phyloP scores from a whole-genome alignment of 2,113 vertebrate genomes.

The Clarias gariepinus region DNA sequence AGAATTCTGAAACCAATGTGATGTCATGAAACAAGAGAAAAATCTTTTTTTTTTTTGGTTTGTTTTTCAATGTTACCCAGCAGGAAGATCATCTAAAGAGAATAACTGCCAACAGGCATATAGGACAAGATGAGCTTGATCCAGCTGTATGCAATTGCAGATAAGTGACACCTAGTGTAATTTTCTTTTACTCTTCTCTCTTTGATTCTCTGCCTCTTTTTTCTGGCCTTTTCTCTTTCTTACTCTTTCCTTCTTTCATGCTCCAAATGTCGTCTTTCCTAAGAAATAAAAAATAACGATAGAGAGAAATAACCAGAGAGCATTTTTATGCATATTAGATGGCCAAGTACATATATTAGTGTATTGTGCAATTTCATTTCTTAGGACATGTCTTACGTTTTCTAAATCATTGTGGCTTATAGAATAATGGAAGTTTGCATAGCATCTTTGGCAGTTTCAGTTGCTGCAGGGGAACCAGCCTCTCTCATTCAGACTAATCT shows the following conservation, averaged over 20 bases:
- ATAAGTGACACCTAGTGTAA: conserved; percentile 42
- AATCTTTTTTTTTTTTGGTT: not conserved
- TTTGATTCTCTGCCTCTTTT: not conserved
- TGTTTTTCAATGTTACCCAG: not conserved
- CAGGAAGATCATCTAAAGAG: not conserved
- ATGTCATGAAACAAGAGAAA: not conserved
- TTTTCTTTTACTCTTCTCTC: conserved; percentile 20
- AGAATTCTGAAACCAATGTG: not conserved
- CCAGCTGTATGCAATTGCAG: conserved; percentile 37
- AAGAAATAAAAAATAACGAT: not conserved
- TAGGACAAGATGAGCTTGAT: conserved; percentile 13
- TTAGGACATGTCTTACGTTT: not conserved
- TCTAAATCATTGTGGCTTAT: conserved; percentile 4
- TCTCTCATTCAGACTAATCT: conserved; percentile 41
- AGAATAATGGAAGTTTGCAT: not conserved
- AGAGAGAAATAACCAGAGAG: not conserved
- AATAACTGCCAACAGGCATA: conserved; percentile 5
- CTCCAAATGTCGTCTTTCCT: not conserved
- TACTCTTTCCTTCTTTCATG: not conserved
- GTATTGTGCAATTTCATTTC: not conserved
- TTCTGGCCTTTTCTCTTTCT: not conserved
- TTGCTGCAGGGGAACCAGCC: conserved; percentile 21
- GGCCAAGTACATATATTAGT: not conserved
- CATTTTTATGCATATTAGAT: not conserved
- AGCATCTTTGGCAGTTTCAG: conserved; percentile 21